phyloP scores from a whole-genome alignment of 2,113 vertebrate genomes.

The Talpa occidentalis region DNA sequence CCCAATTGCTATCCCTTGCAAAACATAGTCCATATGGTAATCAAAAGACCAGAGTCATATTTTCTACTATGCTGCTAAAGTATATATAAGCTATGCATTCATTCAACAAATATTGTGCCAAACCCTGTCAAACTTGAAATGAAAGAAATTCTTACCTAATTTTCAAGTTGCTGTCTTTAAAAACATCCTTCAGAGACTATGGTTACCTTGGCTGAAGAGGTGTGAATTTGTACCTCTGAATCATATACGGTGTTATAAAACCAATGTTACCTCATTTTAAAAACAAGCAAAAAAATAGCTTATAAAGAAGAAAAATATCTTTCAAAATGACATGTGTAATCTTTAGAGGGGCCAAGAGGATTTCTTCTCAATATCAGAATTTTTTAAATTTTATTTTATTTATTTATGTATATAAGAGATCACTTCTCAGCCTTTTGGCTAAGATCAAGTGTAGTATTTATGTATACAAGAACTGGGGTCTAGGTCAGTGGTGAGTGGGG shows the following conservation, averaged over 20 bases:
- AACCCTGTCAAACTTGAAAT: slow-evolving; percentile 51
- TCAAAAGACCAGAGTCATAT: neutral
- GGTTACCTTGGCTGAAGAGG: too few species aligned
- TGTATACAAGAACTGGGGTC: too few species aligned
- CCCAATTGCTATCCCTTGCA: neutral
- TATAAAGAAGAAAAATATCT: neutral
- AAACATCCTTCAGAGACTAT: neutral
- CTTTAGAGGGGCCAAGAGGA: neutral
- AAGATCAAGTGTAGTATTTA: too few species aligned
- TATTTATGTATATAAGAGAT: too few species aligned
- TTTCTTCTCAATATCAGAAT: slow-evolving; percentile 22
- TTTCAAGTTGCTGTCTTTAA: slow-evolving; percentile 46
- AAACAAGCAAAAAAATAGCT: too few species aligned
- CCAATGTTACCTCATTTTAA: too few species aligned
- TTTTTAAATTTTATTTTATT: neutral
- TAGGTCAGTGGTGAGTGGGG: too few species aligned
- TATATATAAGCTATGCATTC: slow-evolving; percentile 42
- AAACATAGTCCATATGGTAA: neutral
- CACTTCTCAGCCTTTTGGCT: too few species aligned
- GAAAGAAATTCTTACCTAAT: slow-evolving; percentile 33
- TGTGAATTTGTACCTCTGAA: too few species aligned
- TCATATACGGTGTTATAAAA: too few species aligned
- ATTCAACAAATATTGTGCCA: slow-evolving; percentile 27
- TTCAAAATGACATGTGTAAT: neutral
- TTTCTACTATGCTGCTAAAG: slow-evolving; percentile 49